Conservation (phyloP, 2,113 vertebrate species). For the Athene noctua region DNA sequence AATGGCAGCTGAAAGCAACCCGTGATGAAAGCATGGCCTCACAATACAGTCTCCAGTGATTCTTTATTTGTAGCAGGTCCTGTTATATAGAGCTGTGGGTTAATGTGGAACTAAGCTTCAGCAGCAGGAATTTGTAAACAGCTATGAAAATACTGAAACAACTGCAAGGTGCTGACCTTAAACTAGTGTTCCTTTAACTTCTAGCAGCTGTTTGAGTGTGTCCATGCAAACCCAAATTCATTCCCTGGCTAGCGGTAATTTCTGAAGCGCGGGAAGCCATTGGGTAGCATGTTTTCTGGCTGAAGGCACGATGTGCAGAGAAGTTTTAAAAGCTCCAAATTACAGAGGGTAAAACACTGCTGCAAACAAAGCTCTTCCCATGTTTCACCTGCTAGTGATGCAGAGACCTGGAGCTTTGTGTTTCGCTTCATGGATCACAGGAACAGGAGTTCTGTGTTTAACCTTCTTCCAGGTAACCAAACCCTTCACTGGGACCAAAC, state of each 20-base stretch:
- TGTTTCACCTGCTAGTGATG: conserved; percentile 32
- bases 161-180: conserved; percentile 63
- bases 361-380: neutral
- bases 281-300: conserved; percentile 9
- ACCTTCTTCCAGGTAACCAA: conserved; percentile 73
- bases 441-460: conserved; percentile 55
- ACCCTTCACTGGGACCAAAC: neutral
- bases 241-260: neutral
- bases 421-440: conserved; percentile 53
- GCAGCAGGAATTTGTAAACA: conserved; percentile 37
- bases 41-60: fast-evolving
- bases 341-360: neutral
- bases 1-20: neutral
- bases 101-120: conserved; percentile 46
- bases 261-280: conserved; percentile 18
- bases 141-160: conserved; percentile 40
- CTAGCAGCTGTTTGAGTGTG: conserved; percentile 23
- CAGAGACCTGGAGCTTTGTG: conserved; percentile 5
- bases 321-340: conserved; percentile 26
- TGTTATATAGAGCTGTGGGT: neutral
- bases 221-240: neutral
- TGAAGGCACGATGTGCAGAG: neutral
- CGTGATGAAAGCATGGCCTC: neutral
- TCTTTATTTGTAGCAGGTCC: neutral
- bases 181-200: conserved; percentile 66